These are phyloP conservation scores for Coenobita brevimanus DNA, from an alignment of 1,140 invertebrate genomes.

Conservation along the genomic window DNA sequence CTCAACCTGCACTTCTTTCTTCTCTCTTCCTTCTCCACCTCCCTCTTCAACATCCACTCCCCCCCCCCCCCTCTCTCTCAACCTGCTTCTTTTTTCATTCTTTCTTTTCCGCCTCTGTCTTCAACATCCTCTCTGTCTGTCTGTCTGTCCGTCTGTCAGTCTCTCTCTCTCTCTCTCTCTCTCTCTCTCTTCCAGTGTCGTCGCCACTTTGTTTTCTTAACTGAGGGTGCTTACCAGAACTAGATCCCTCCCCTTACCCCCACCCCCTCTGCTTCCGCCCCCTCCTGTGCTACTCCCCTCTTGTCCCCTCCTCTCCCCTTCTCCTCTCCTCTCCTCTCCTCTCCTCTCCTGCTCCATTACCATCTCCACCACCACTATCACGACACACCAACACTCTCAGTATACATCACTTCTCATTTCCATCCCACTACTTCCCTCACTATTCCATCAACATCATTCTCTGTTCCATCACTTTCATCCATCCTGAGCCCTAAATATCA, in stretches of 20 bases:
- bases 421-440: neutral
- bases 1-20: neutral
- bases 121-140: slow-evolving; percentile 3
- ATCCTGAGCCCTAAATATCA: no score
- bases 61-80: neutral
- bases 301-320: neutral
- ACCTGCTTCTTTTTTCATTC: neutral
- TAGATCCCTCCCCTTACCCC: neutral
- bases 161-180: neutral
- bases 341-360: no score
- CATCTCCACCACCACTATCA: no score
- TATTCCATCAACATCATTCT: neutral
- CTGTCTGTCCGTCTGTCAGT: neutral
- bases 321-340: no score
- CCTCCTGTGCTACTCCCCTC: no score
- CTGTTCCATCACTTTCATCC: neutral
- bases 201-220: neutral
- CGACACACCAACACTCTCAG: neutral
- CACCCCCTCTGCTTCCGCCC: no score
- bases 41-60: neutral
- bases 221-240: neutral
- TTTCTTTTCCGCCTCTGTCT: neutral
- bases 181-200: neutral
- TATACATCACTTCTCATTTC: no score
- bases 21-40: no score